phyloP scores from a whole-genome alignment of 2,797 vertebrate genomes.

The Argyrosomus regius region DNA sequence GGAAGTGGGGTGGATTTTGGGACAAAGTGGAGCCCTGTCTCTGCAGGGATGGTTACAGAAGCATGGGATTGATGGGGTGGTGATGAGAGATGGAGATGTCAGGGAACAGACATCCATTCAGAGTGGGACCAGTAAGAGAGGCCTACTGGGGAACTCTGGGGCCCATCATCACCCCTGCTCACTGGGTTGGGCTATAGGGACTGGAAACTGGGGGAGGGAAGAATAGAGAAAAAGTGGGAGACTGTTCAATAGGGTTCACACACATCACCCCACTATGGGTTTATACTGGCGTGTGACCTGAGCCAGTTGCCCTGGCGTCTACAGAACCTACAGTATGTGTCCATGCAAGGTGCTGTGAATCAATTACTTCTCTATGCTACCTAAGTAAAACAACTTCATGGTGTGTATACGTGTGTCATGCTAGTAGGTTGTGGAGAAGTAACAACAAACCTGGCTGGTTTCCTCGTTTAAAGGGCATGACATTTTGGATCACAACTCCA shows the following conservation, averaged over 20 bases:
- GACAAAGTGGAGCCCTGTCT: conserved; percentile 86
- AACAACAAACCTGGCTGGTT: conserved; percentile 61
- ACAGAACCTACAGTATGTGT: conserved; percentile 61
- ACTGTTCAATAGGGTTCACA: conserved; percentile 57
- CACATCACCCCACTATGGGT: conserved; percentile 64
- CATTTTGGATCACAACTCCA: conserved; percentile 60
- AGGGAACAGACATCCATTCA: conserved; percentile 86
- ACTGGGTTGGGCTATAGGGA: conserved; percentile 38
- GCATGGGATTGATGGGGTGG: conserved; percentile 84
- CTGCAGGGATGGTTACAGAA: conserved; percentile 75
- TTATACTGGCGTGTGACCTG: conserved; percentile 70
- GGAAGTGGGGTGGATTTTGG: conserved; percentile 55
- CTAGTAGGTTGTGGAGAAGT: conserved; percentile 35
- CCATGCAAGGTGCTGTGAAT: conserved; percentile 60
- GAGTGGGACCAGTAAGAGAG: conserved; percentile 75
- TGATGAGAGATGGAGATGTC: conserved; percentile 86
- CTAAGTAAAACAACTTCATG: conserved; percentile 37
- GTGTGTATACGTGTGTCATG: conserved; percentile 37
- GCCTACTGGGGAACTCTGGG: conserved; percentile 70
- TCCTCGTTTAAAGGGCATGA: conserved; percentile 49
- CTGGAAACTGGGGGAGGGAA: conserved; percentile 43
- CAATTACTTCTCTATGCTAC: conserved; percentile 65
- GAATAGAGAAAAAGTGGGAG: conserved; percentile 40
- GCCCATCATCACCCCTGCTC: conserved; percentile 77
- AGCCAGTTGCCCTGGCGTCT: conserved; percentile 44